Evolutionary conservation across 1,140 invertebrate genomes (phyloP), one percentile per base, ranked within the genome.

Genomic region (Bombus balteatus): DNA sequence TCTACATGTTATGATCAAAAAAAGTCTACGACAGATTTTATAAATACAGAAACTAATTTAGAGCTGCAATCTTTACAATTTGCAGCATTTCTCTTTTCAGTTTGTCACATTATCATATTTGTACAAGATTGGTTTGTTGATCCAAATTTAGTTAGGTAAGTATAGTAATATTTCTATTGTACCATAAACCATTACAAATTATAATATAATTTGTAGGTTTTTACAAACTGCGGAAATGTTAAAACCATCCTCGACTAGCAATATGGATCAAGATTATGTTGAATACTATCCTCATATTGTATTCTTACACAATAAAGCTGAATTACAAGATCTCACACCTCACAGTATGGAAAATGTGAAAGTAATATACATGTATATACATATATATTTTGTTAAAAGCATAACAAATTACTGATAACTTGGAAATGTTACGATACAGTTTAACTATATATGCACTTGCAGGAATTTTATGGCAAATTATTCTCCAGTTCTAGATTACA

Each of bases 61-160:
- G 97, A 97, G 93, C 95, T 98, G 43, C 97, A 97, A 87, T 97
- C 97, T 28, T 94, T 99, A 34, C 98, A 99, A 92, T 96, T 98
- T 74, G 96, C 97, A 39, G 97, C 98, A 15, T 98, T 98, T 93
- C 93, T 99, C 41, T 97, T 98, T 94, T 97, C 97, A 25, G 97
- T 99, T n/a, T 99, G 98, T 92, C 98, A 99, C 94, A 96, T 98
- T 1, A 96, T 99, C 9, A 96, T 99, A 80, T 96, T 98, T 73
- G 97, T 98, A 0, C 97, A 99, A 92, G 98, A 99, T 93, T 98
- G 97, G 97, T 98, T 98, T 92, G 96, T 97, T 34, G 98, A 98
- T 95, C 96, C 96, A 4, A 97, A 97, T 95, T 93, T 97, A 80
- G 90, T 97, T 18, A 96, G 97, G 97, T 97, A 92, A 78, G 65